Evolutionary conservation across 1,140 invertebrate genomes (phyloP), one percentile per base, ranked within the genome.

Genomic region (Drosophila busckii): DNA sequence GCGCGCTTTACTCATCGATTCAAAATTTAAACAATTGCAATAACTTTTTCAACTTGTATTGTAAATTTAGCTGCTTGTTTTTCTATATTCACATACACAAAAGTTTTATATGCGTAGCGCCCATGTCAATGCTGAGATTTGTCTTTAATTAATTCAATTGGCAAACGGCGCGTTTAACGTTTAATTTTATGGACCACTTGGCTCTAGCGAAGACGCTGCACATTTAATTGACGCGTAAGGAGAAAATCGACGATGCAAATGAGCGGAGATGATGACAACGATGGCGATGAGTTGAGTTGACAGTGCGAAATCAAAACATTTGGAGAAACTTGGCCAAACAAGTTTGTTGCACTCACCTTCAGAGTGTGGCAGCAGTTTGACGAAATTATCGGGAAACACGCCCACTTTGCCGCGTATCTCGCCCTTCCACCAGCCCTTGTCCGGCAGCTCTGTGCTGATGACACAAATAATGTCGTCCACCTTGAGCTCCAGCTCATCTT

Each of bases 341-440:
- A 40, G 37, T 8, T 12, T 34, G 22, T 16, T 50, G 29, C 20
- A 87, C 87, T 88, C 55, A 90, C 89, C 88, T 19, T 88, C 68
- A 4, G 73, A 46, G 15, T 89, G 89, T 6, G 80, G 34, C 55
- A 91, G 87, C 2, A 95, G 56, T 83, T 94, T 91, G 3, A 97
- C 96, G 90, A 99, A 99, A 90, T 99, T 99, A 85, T 99, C 97
- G 2, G 98, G 98, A 87, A 99, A 99, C 1, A 99, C 91, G 0
- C 98, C 98, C 40, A 95, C 88, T 85, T 92, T 92, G 17, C 97
- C 97, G 61, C 93, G 92, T 0, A 97, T 70, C 89, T 99, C 97
- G 35, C 97, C 98, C 87, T 93, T 93, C 97, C 97, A 99, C 98
- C 97, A 99, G 26, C 96, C 96, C 60, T 95, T 93, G 88, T 99